Evolutionary conservation across 1,140 invertebrate species (phyloP).

Genomic region (Eulimnadia texana): DNA sequence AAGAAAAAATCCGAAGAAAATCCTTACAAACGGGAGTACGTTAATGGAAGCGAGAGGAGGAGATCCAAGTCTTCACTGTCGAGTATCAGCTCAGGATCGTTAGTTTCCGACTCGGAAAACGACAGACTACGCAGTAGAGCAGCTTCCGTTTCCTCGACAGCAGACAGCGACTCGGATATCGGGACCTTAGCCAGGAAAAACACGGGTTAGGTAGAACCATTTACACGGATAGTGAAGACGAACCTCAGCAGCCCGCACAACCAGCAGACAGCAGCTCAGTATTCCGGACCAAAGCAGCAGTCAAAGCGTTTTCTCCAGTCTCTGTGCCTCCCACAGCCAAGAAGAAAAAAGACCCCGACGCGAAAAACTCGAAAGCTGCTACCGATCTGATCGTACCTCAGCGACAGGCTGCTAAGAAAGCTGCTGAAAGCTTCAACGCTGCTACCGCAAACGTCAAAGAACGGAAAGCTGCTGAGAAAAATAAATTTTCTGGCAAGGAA

Average conservation of each 20-base stretch:
- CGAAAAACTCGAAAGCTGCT: conserved; percentile 30
- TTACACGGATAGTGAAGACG: conserved; percentile 18
- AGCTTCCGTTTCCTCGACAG: conserved; percentile 21
- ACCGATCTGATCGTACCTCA: conserved; percentile 78
- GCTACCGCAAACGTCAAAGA: conserved; percentile 22
- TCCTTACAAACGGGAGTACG: conserved; percentile 55
- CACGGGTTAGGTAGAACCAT: conserved; percentile 5
- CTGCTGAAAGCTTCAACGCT: conserved; percentile 61
- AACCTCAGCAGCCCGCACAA: conserved; percentile 16
- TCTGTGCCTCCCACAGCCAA: conserved; percentile 22
- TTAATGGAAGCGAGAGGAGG: conserved; percentile 48
- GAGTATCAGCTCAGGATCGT: conserved; percentile 4
- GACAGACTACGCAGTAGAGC: conserved; percentile 25
- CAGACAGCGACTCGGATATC: conserved; percentile 30
- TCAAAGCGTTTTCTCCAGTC: conserved; percentile 53
- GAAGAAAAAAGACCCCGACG: conserved; percentile 34
- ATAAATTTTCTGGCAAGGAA: conserved; percentile 22
- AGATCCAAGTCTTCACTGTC: conserved; percentile 20
- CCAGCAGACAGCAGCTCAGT: not conserved
- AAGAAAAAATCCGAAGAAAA: conserved; percentile 30
- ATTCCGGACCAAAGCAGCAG: conserved; percentile 58
- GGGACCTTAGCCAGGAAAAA: not conserved
- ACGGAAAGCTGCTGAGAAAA: conserved; percentile 3
- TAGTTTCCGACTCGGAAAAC: conserved; percentile 25
- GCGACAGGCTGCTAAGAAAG: conserved; percentile 76